phyloP scores from a whole-genome alignment of 2,113 vertebrate species.

The Hemichromis elongatus region DNA sequence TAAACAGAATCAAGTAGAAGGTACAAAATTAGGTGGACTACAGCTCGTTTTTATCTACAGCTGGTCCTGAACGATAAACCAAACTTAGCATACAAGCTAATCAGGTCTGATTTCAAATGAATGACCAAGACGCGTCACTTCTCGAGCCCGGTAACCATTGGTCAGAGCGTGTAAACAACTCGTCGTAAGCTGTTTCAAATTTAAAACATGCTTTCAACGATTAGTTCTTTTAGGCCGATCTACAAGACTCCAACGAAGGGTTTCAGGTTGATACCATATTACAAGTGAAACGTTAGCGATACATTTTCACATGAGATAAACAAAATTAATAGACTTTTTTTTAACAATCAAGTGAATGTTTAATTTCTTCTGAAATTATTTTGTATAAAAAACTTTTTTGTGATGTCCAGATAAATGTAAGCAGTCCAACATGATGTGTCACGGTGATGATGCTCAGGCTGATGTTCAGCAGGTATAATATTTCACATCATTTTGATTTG shows the following conservation, averaged over 20 bases:
- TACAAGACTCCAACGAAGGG: background rate
- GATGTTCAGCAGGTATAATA: background rate
- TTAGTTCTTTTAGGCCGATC: background rate
- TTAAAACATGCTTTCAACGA: too few species aligned
- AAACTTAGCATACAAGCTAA: background rate
- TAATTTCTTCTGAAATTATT: background rate
- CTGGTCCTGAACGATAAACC: background rate
- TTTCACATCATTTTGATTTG: background rate
- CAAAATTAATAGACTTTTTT: background rate
- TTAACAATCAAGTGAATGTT: background rate
- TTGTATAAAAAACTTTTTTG: background rate
- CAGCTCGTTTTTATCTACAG: background rate
- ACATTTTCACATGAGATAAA: background rate
- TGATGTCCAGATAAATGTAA: background rate
- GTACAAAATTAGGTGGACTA: background rate
- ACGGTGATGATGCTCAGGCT: too few species aligned
- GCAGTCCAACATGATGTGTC: background rate
- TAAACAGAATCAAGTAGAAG: background rate
- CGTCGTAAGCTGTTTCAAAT: background rate
- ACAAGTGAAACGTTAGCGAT: background rate
- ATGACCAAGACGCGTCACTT: background rate
- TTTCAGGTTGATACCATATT: background rate
- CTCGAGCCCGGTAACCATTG: background rate
- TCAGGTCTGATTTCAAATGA: background rate
- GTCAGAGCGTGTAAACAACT: background rate